Percentiles rank a stretch among this genome's conserved stretches.
phyloP scores from a whole-genome alignment of 2,888 invertebrate species.

The Tridacna gigas region DNA sequence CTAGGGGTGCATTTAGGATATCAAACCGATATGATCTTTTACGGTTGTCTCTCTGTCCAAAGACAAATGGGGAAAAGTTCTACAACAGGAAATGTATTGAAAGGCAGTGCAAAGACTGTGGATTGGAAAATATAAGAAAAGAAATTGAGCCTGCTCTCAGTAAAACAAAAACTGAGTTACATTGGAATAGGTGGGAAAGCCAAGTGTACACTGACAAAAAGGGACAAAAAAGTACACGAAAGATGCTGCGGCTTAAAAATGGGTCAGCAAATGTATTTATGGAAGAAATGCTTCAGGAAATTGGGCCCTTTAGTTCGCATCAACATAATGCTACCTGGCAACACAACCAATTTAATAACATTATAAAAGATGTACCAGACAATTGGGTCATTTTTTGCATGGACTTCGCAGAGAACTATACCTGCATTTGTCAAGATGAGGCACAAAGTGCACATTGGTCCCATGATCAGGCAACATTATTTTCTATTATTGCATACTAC shows the following conservation, averaged over 20 bases:
- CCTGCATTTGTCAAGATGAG: conserved; percentile 44
- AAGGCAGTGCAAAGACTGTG: background rate
- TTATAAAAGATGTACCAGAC: conserved; percentile 13
- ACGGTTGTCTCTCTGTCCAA: background rate
- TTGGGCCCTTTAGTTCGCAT: conserved; percentile 7
- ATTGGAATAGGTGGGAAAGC: no score
- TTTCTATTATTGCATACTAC: conserved; percentile 18
- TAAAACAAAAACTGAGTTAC: no score
- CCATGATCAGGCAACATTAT: conserved; percentile 22
- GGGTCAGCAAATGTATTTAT: background rate
- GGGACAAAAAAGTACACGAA: background rate
- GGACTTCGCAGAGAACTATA: conserved; percentile 47
- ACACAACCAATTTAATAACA: conserved; percentile 10
- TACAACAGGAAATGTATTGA: background rate
- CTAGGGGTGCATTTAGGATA: background rate
- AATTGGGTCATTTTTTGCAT: conserved; percentile 24
- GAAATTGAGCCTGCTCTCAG: no score
- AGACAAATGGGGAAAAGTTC: background rate
- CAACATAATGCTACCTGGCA: conserved; percentile 32
- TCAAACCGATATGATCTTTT: background rate
- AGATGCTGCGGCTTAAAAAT: conserved; percentile 17
- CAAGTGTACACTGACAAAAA: background rate
- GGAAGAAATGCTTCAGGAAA: conserved; percentile 5
- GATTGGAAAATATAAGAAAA: no score
- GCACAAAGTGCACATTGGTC: conserved; percentile 39